Base-by-base conservation (phyloP, 2,113 vertebrate species). In the Thymallus thymallus region DNA sequence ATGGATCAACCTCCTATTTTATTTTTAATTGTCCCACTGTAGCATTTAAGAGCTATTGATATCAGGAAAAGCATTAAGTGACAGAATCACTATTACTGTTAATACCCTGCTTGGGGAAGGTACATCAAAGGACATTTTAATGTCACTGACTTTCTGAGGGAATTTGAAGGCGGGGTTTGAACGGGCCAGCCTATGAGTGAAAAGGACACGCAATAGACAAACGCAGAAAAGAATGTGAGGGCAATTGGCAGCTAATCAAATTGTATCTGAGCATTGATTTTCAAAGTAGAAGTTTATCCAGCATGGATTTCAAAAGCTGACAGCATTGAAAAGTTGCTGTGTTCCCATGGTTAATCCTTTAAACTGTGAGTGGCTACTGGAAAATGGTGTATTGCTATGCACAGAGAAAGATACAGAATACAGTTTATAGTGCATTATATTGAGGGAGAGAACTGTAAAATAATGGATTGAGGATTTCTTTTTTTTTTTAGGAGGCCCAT, bases 51-150 rank as follows among this genome's bases (percentile, higher is more conserved):
- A 95, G 94, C 94, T 97, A 98, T 97, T 97, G 96, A 98, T 98
- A 95, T 93, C 92, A 87, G 90, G 94, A 96, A 96, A 96, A 95
- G 93, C 96, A 97, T 96, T 95, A 95, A 95, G 95, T 95, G 96
- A 90, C 94, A 90, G 95, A 96, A 96, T 98, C 96, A 95, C 95
- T 95, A 95, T 96, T 97, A 96, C 95, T 94, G 95, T 96, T 97
- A 95, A 96, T 96, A 95, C 95, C 94, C 94, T 96, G 95, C 95
- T 96, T 96, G 95, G 94, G 88, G 92, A 97, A 96, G 96, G 93
- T 94, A 96, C 96, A 97, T 96, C 96, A 98, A 98, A 98, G 96
- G 96, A 98, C 96, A 98, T 96, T 96, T 98, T 97, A 98, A 98
- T 98, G 97, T 98, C 96, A 98, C 91, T 83, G 94, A 94, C 95